phyloP scores from a whole-genome alignment of 2,797 vertebrate genomes.

The Hydrocynus forskahlii region DNA sequence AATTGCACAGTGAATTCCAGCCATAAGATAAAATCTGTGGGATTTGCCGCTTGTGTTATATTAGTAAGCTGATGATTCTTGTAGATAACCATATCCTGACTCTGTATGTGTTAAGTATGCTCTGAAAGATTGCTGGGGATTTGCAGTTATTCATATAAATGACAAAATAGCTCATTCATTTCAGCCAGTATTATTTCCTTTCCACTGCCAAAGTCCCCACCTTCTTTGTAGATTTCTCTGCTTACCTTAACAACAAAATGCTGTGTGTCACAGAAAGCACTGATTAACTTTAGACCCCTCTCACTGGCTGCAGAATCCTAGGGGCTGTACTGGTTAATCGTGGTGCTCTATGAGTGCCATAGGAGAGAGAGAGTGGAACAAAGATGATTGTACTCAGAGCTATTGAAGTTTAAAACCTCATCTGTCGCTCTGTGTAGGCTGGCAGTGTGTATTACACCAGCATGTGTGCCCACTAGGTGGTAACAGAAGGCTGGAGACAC shows the following conservation, averaged over 20 bases:
- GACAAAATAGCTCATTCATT: too few relatives aligned
- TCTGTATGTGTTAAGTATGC: too few relatives aligned
- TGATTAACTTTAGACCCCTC: background rate
- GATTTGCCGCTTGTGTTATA: too few relatives aligned
- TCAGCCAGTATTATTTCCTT: background rate
- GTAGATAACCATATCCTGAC: too few relatives aligned
- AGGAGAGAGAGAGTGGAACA: background rate
- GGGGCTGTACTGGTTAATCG: background rate
- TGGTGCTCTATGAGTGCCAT: background rate
- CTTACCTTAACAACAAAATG: background rate
- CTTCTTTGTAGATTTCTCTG: background rate
- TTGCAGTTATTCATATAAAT: too few relatives aligned
- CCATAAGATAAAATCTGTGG: too few relatives aligned
- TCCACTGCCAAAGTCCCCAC: background rate
- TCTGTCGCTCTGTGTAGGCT: background rate
- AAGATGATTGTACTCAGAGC: background rate
- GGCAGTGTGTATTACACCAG: background rate
- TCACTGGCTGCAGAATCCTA: background rate
- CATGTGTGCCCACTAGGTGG: constrained; percentile 19
- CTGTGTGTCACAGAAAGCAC: background rate
- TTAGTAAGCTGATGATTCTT: too few relatives aligned
- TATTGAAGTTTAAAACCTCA: background rate
- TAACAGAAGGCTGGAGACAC: background rate
- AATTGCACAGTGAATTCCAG: too few relatives aligned
- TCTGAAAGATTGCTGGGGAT: too few relatives aligned